Conservation (phyloP, 1,140 invertebrate species). For the Calephelis nemesis region DNA sequence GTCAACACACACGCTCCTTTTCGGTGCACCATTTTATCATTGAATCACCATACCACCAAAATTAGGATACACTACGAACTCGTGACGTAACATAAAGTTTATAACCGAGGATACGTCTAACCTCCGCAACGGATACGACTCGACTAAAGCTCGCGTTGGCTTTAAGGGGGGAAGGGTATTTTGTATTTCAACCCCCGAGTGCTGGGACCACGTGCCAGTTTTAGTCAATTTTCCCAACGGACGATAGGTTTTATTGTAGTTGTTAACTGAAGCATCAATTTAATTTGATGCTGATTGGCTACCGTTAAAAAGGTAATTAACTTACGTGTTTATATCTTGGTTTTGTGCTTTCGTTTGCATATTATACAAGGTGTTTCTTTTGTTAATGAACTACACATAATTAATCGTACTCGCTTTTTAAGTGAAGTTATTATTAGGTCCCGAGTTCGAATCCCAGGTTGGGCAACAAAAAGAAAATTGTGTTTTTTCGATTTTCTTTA, state of each 20-base stretch:
- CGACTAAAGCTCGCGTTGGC: slow-evolving; percentile 51
- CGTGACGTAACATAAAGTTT: slow-evolving; percentile 69
- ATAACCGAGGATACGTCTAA: slow-evolving; percentile 16
- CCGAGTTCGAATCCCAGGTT: too few relatives aligned
- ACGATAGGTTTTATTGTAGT: slow-evolving; percentile 56
- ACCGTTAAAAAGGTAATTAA: slow-evolving; percentile 24
- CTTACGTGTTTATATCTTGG: neutral
- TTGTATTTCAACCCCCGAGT: slow-evolving; percentile 56
- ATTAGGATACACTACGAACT: slow-evolving; percentile 42
- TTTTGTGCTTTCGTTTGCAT: neutral
- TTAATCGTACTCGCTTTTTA: too few relatives aligned
- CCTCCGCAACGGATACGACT: slow-evolving; percentile 21
- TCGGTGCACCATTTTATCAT: slow-evolving; percentile 65
- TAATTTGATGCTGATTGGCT: slow-evolving; percentile 44
- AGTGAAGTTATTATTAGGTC: too few relatives aligned
- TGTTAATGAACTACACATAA: too few relatives aligned
- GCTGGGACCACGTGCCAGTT: slow-evolving; percentile 59
- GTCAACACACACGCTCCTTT: slow-evolving; percentile 50
- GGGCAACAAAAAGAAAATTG: too few relatives aligned
- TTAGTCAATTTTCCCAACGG: slow-evolving; percentile 64
- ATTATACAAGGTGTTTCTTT: neutral
- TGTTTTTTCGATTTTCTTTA: too few relatives aligned
- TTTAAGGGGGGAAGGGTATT: slow-evolving; percentile 63
- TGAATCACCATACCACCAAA: slow-evolving; percentile 60
- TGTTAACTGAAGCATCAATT: slow-evolving; percentile 57